Base-by-base conservation (phyloP, 2,888 invertebrate species). In the Stenichneumon culpator region DNA sequence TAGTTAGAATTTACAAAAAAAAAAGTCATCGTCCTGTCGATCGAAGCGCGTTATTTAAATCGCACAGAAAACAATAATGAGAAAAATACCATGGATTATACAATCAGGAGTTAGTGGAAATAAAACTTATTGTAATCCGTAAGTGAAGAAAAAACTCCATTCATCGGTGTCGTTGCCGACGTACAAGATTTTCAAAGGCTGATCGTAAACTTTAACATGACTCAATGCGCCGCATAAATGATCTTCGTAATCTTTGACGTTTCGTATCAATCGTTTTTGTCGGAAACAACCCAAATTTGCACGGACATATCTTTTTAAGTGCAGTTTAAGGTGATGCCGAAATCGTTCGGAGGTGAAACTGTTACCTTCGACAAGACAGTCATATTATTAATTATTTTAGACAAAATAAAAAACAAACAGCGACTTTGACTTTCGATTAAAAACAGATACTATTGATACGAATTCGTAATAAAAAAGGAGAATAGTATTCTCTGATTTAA, bases 121-220 rank as follows among this genome's bases (percentile, higher is more conserved):
- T 69, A 39, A 25, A 25, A 80, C 65, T 79, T 14, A 54, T 70
- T 75, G 68, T 73, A 69, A 75, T 68, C 63, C 57, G 73, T 57
- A 54, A 70, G 54, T 57, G 16, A 60, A n/a, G n/a, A 32, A 28
- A 60, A 60, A 57, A 78, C 72, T 84, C 47, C 68, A 79, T 84
- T 36, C 63, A 75, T 84, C 69, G 79, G 79, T 73, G 78, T 70
- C 28, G 78, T 75, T 80, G 84, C 74, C 81, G 83, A 86, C 83
- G 80, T 84, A 83, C 86, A 86, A 86, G 72, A 86, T 74, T 79
- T 86, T 87, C 86, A 83, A 89, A 89, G 89, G 89, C 88, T 89
- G 89, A 88, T 88, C 86, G 85, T 82, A 82, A 86, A 84, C 68
- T 86, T 86, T 83, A 63, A 82, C 84, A 85, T 78, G 57, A 75